These are phyloP conservation scores for Macroteleia sp. DNA, from an alignment of 2,888 invertebrate species.

Conservation along the genomic window DNA sequence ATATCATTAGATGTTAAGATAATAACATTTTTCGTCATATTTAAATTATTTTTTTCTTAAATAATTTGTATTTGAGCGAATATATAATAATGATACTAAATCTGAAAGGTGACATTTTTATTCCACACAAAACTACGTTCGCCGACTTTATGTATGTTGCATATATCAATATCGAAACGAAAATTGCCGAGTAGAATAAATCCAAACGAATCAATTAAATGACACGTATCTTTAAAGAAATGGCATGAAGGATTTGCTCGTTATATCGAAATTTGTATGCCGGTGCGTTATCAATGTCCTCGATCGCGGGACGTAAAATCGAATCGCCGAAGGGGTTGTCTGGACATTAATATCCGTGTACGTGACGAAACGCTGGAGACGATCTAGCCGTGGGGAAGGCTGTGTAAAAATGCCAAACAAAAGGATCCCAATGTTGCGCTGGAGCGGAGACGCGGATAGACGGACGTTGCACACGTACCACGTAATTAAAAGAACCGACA, in stretches of 20 bases:
- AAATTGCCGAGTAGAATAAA: conserved; percentile 31
- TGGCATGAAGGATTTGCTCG: conserved; percentile 38
- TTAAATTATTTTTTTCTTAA: too few species aligned
- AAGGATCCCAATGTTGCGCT: conserved; percentile 70
- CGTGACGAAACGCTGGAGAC: conserved; percentile 71
- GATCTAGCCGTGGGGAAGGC: conserved; percentile 63
- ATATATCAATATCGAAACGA: conserved; percentile 3
- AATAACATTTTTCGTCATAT: too few species aligned
- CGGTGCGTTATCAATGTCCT: conserved; percentile 46
- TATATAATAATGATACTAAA: too few species aligned
- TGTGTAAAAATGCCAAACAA: conserved; percentile 76
- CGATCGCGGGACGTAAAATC: conserved; percentile 58
- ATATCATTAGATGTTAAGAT: too few species aligned
- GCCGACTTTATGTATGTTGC: not conserved
- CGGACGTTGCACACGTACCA: conserved; percentile 77
- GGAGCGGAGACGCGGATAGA: conserved; percentile 64
- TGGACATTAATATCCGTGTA: conserved; percentile 69
- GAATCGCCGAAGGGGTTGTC: conserved; percentile 64
- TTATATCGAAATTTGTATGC: conserved; percentile 54
- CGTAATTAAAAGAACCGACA: conserved; percentile 84
- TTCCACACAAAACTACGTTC: not conserved
- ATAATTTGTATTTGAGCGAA: too few species aligned
- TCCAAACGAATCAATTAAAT: conserved; percentile 41
- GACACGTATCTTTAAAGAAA: conserved; percentile 51
- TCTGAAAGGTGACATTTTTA: too few species aligned